phyloP scores from a whole-genome alignment of 2,888 invertebrate genomes.

The Dioctria linearis region DNA sequence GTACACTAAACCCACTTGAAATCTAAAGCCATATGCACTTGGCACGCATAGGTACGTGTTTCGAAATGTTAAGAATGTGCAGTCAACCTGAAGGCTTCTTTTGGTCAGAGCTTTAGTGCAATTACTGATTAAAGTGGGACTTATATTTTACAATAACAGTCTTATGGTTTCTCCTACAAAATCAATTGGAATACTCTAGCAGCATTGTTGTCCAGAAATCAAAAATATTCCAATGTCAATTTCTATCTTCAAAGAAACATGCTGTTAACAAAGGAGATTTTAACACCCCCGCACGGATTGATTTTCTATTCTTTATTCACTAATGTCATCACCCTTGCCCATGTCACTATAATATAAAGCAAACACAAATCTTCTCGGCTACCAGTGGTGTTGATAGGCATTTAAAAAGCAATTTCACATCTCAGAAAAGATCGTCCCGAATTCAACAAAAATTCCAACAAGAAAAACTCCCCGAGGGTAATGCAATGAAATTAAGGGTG shows the following conservation, averaged over 20 bases:
- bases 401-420: constrained; percentile 53
- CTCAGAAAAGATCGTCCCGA: constrained; percentile 10
- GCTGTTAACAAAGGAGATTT: constrained; percentile 5
- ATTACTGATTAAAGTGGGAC: not conserved
- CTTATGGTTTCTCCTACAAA: too few species aligned
- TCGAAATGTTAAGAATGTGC: constrained; percentile 33
- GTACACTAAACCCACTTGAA: constrained; percentile 32
- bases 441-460: not conserved
- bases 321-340: not conserved
- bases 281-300: not conserved
- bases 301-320: constrained; percentile 7
- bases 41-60: constrained; percentile 26
- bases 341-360: not conserved
- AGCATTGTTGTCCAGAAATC: too few species aligned
- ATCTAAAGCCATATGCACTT: constrained; percentile 41
- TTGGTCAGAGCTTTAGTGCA: constrained; percentile 16
- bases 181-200: too few species aligned
- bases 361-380: not conserved
- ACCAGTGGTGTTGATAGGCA: constrained; percentile 39
- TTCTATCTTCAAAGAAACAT: too few species aligned
- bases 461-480: constrained; percentile 12
- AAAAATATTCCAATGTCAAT: too few species aligned
- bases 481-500: constrained; percentile 37
- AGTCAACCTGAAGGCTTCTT: constrained; percentile 24
- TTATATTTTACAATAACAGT: not conserved